Evolutionary conservation across 30 jellyfish, hydroid and myxozoan species (phyloP).

Genomic region (Pseudorhiza aurosa): DNA sequence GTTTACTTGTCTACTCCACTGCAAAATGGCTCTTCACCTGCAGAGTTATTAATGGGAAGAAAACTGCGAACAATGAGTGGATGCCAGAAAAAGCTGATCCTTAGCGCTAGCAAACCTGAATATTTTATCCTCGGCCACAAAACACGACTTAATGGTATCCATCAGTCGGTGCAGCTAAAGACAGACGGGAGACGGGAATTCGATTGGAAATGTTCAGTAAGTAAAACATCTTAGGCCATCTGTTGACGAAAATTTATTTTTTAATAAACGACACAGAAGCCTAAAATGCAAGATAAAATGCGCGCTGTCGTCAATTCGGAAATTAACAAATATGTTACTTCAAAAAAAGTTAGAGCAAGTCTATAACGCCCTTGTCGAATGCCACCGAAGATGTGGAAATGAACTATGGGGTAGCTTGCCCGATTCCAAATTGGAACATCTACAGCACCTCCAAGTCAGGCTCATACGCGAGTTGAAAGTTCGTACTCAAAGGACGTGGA

Average conservation of each 20-base stretch:
- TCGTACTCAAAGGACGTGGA: conserved; percentile 3
- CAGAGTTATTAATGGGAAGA: conserved; percentile 60
- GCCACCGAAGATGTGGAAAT: conserved; percentile 3
- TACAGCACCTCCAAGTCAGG: background rate
- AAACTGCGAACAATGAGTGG: conserved; percentile 51
- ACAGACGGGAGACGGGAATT: background rate
- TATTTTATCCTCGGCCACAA: conserved; percentile 2
- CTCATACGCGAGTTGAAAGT: background rate
- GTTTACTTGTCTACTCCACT: conserved; percentile 53
- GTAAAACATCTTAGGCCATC: background rate
- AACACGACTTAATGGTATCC: background rate
- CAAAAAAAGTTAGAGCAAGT: background rate
- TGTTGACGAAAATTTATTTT: background rate
- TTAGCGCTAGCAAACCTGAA: no score
- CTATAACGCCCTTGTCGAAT: conserved; percentile 19
- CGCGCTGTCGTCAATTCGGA: background rate
- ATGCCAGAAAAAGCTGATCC: no score
- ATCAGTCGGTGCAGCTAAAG: background rate
- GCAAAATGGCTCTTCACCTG: conserved; percentile 53
- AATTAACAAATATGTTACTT: background rate
- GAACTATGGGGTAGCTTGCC: conserved; percentile 22
- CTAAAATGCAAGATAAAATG: background rate
- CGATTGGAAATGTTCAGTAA: background rate
- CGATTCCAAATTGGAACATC: background rate
- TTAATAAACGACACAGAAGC: background rate